Evolutionary conservation across 2,888 invertebrate species (phyloP), one percentile per base, ranked within the genome.

Genomic region (Leptinotarsa tumamoca): DNA sequence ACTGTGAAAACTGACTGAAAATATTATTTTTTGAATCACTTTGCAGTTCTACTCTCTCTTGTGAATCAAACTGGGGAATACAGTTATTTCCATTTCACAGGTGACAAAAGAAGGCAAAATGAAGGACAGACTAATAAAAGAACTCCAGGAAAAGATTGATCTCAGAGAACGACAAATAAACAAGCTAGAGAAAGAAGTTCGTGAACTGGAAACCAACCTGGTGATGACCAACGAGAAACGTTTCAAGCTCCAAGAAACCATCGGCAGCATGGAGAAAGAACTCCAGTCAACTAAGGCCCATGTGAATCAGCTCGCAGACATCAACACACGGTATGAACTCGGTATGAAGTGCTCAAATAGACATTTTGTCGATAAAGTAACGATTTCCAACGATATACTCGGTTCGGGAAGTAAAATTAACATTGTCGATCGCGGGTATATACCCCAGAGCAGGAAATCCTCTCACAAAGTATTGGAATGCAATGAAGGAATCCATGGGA

Each of bases 231-330:
- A 88, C 74, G 87, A 87, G 72, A 87, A 87, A 78, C 84, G 86
- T 5, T 87, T 84, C 80, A 87, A 87, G 72, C 80, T 88, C 23
- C 87, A 87, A 79, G 87, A 87, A 68, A 85, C 86, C 14, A 82
- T 88, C 5, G 85, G 86, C 14, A 76, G 79, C 14, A 86, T 87
- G 87, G 87, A 88, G 76, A 86, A 86, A 72, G 86, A 88, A 71
- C 80, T 88, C 49, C 87, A 87, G 74, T 81, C 84, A n/a, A 86
- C 85, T 4, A 87, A 87, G 77, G 85, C 85, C 3, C 86, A 86
- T 68, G 82, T 85, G 27, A 86, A 83, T 74, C 85, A 86, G 72
- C 78, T 87, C 69, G 82, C 85, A 33, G 86, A 86, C 69, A 81
- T 84, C 78, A 85, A 86, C 80, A 82, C 86, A 84, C 85, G 87